These are phyloP conservation scores for Phoebastria nigripes DNA, from an alignment of 2,797 vertebrate species.

Conservation along the genomic window DNA sequence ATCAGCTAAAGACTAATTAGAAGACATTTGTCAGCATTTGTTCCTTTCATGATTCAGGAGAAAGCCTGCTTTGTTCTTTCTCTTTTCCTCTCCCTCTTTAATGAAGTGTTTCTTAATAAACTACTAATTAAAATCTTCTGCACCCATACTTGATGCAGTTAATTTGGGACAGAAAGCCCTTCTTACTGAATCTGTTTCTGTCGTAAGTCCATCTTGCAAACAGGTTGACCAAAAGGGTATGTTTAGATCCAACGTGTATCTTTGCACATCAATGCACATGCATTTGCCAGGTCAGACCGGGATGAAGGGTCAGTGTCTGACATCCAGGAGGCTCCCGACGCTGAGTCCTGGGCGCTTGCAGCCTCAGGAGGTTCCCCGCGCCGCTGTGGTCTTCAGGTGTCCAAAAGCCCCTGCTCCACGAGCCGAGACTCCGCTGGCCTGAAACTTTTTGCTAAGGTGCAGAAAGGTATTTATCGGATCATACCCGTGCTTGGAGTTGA, in stretches of 20 bases:
- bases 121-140: constrained; percentile 31
- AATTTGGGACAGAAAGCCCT: not conserved
- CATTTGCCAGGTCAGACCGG: fast-evolving
- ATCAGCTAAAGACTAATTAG: constrained; percentile 45
- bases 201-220: not conserved
- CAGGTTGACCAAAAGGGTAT: not conserved
- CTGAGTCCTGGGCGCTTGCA: not conserved
- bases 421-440: not conserved
- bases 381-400: not conserved
- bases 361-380: fast-evolving
- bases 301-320: not conserved
- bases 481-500: not conserved
- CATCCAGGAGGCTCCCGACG: fast-evolving
- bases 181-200: not conserved
- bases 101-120: constrained; percentile 40
- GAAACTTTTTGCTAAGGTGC: not conserved
- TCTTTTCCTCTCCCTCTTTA: constrained; percentile 25
- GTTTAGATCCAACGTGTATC: not conserved
- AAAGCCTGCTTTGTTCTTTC: constrained; percentile 27
- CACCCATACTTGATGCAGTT: not conserved
- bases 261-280: not conserved
- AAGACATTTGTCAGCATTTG: constrained; percentile 34
- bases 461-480: not conserved
- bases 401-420: not conserved
- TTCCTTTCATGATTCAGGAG: constrained; percentile 27